Percentiles rank a stretch among this genome's conserved stretches.
phyloP scores from a whole-genome alignment of 2,888 invertebrate species.

The Drosophila fulvimacula region DNA sequence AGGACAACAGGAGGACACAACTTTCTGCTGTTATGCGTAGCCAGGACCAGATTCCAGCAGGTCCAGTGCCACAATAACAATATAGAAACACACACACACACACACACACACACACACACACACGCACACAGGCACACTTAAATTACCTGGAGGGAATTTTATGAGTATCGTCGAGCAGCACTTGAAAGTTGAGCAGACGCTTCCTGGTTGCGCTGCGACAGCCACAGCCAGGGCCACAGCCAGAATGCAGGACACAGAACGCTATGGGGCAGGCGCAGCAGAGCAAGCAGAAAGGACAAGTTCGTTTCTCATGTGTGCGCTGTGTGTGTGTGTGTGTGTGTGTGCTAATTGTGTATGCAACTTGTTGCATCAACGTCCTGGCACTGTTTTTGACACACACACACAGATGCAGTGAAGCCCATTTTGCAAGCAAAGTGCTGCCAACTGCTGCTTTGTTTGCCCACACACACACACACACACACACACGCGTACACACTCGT shows the following conservation, averaged over 20 bases:
- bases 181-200: slow-evolving; percentile 77
- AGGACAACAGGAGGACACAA: slow-evolving; percentile 44
- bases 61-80: slow-evolving; percentile 68
- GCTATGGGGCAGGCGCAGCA: slow-evolving; percentile 1
- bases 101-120: slow-evolving; percentile 23
- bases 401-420: slow-evolving; percentile 28
- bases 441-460: slow-evolving; percentile 52
- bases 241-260: not conserved
- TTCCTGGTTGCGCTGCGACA: slow-evolving; percentile 61
- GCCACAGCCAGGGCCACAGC: slow-evolving; percentile 35
- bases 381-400: slow-evolving; percentile 42
- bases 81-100: slow-evolving; percentile 34
- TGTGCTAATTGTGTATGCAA: slow-evolving; percentile 80
- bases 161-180: slow-evolving; percentile 76
- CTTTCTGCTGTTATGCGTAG: slow-evolving; percentile 42
- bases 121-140: slow-evolving; percentile 35
- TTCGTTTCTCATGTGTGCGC: slow-evolving; percentile 28
- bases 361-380: slow-evolving; percentile 69
- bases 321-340: slow-evolving; percentile 29
- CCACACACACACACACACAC: slow-evolving; percentile 28
- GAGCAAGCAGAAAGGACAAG: slow-evolving; percentile 8
- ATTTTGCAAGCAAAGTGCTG: slow-evolving; percentile 38
- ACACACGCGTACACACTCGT: slow-evolving; percentile 21
- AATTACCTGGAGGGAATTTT: slow-evolving; percentile 80
- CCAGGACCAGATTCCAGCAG: slow-evolving; percentile 36